Base-by-base conservation (phyloP, 2,113 vertebrate species). In the Patagioenas fasciata region DNA sequence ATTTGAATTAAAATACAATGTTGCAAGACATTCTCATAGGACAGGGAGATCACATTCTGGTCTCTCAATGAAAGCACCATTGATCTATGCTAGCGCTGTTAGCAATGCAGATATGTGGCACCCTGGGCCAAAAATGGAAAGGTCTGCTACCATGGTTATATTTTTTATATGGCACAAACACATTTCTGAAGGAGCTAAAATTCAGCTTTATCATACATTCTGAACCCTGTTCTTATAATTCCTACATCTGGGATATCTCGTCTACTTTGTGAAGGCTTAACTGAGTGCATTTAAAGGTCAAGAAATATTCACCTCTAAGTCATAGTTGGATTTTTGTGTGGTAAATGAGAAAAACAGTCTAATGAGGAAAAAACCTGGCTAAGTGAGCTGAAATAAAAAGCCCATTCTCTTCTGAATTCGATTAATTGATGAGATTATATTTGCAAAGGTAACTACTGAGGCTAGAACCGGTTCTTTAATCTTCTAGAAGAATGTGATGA, bases 351-450 rank as follows among this genome's bases (percentile, higher is more conserved):
- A 94, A 92, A 97, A 64, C 79, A 95, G 38, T 53, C 38, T 79
- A 58, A 60, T 40, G 42, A 91, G 80, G 47, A 85, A 66, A 85
- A 84, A 47, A 5, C 0, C 20, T 23, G 47, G 8, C 18, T 62
- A 82, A 93, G 62, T 28, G 70, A 85, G 31, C 36, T 87, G 60
- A 92, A 96, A 85, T 75, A 70, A 82, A 94, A 94, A 26, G 58
- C 25, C 32, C 34, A 29, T 87, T 95, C 58, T 91, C 36, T 81
- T 79, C 24, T 8, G 83, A 97, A 93, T 89, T 78, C 73, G 80
- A 96, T 95, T 80, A 93, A 96, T 89, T 93, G 80, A 79, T 86
- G 91, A 87, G 80, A 95, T 91, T 96, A 38, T 87, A 73, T 96
- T 94, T 94, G 58, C 71, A 91, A 77, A 94, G 78, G 84, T 94